Base-by-base conservation (phyloP, 2,113 vertebrate species). In the Sorex araneus region DNA sequence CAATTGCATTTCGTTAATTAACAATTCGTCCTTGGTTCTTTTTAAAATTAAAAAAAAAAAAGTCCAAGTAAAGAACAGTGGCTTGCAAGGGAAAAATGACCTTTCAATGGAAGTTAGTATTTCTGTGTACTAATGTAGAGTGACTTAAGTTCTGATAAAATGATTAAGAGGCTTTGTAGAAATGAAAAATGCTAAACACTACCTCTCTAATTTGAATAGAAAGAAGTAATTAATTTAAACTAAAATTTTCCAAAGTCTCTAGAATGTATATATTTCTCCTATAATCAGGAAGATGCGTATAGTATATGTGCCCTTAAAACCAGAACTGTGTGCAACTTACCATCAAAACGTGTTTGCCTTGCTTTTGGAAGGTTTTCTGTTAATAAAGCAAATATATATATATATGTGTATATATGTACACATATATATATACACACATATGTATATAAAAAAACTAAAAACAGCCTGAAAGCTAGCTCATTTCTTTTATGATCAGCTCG, bases 41-140 rank as follows among this genome's bases (percentile, higher is more conserved):
- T 90, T 93, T 90, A 77, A 87, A 94, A 84, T 92, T 18, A 64
- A 57, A 91, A 23, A 54, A 23, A 54, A 78, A 9, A 79, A 66
- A 74, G 71, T 85, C 11, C 84, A 45, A 40, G 40, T 40, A 40
- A 40, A 40, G 40, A 40, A 40, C 40, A 40, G 69, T 84, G 54
- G 36, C 60, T 81, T 92, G n/a, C 25, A 92, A 81, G 78, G 80
- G 47, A 40, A 23, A 69, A 78, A 77, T 57, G 75, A 15, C 6
- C 30, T 87, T 47, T 76, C 45, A 66, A 23, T 87, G n/a, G 18
- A 91, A 83, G 36, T 66, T 10, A 43, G 40, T 2, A 36, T 87
- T 80, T 86, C 40, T 21, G 13, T 15, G 12, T 77, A 21, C 36
- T 64, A 10, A 77, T 81, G 10, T n/a, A 32, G 67, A 83, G 34